phyloP scores from a whole-genome alignment of 2,797 vertebrate genomes.

The Strix occidentalis region DNA sequence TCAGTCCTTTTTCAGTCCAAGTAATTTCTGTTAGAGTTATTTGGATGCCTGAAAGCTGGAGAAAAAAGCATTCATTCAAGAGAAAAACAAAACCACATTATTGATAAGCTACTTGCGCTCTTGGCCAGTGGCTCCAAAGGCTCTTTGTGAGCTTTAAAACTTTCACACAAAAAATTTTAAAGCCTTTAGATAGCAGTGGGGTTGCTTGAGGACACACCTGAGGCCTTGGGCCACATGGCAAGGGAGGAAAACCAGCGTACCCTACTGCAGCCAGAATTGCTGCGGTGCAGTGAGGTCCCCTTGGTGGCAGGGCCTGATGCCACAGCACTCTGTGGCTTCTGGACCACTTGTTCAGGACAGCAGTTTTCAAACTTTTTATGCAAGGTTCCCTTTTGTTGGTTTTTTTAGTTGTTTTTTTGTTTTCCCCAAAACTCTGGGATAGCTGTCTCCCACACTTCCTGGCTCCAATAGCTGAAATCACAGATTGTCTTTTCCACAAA shows the following conservation, averaged over 20 bases:
- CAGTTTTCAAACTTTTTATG: background rate
- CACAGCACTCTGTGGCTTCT: background rate
- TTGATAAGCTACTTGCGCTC: background rate
- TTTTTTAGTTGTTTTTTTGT: background rate
- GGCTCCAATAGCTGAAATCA: background rate
- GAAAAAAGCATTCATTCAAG: constrained; percentile 3
- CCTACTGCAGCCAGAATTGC: background rate
- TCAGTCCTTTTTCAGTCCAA: background rate
- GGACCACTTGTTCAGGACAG: background rate
- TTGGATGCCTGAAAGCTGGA: background rate
- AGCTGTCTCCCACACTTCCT: background rate
- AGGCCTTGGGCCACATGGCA: background rate
- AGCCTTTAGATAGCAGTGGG: background rate
- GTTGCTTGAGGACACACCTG: background rate
- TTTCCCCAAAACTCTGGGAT: accelerated
- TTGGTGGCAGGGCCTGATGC: background rate
- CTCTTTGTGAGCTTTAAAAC: constrained; percentile 16
- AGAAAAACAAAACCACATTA: background rate
- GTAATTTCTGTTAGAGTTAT: background rate
- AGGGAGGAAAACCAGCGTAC: background rate
- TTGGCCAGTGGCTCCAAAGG: background rate
- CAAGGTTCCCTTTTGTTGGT: background rate
- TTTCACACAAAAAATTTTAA: background rate
- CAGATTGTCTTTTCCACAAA: background rate
- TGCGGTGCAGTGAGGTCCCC: accelerated